Evolutionary conservation across 2,888 invertebrate species (phyloP).

Genomic region (Mesorhabditis belari): DNA sequence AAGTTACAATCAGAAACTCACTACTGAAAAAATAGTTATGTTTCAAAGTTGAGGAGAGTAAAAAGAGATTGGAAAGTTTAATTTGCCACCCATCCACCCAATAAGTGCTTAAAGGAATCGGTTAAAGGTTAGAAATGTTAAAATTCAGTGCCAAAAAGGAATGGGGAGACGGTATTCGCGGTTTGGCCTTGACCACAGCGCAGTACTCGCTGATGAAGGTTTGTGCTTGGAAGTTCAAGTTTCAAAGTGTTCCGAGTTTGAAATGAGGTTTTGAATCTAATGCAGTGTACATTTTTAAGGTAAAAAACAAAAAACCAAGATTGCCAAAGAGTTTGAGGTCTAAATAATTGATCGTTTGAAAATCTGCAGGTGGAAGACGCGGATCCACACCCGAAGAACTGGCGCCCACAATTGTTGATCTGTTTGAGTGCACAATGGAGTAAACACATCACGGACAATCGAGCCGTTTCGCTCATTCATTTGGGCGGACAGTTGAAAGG

Average conservation of each 20-base stretch:
- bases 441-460: constrained; percentile 43
- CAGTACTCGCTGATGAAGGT: constrained; percentile 80
- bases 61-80: not conserved
- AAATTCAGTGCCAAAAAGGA: constrained; percentile 79
- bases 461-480: constrained; percentile 71
- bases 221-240: too few relatives aligned
- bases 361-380: constrained; percentile 75
- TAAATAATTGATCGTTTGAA: too few relatives aligned
- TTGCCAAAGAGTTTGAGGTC: too few relatives aligned
- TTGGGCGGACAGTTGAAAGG: constrained; percentile 88
- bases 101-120: not conserved
- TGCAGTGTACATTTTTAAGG: too few relatives aligned
- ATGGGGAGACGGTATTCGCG: constrained; percentile 98
- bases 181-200: constrained; percentile 92
- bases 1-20: not conserved
- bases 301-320: too few relatives aligned
- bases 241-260: too few relatives aligned
- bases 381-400: constrained; percentile 94
- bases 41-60: not conserved
- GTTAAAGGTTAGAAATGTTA: not conserved
- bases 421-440: constrained; percentile 75
- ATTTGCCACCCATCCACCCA: not conserved
- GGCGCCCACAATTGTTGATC: constrained; percentile 92
- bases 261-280: too few relatives aligned
- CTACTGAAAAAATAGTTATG: not conserved